Evolutionary conservation across 2,888 invertebrate genomes (phyloP), one percentile per base, ranked within the genome.

Genomic region (Eilema depressum): DNA sequence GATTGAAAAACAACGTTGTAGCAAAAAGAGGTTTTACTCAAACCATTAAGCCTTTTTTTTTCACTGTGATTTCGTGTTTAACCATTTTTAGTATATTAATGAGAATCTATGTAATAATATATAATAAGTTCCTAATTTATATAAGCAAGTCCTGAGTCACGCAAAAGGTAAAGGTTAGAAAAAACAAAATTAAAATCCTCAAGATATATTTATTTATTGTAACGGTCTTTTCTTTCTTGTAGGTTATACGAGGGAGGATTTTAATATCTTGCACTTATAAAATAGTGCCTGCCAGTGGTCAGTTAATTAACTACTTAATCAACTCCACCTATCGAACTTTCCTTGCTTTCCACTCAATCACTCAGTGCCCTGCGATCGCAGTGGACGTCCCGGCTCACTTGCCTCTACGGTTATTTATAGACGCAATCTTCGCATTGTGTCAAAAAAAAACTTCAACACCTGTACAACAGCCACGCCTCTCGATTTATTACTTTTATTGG

Each of bases 251-350:
- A 53, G 53, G 28, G 14, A 59, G 14, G 7, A 17, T 26, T 26
- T 59, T 59, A 26, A 14, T 59, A 53, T 20, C 47, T 20, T 1
- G n/a, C 2, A 53, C n/a, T 53, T 53, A 53, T 53, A 53, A 47
- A 53, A 53, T 53, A 53, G 53, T 53, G 53, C n/a, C 10, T 53
- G 53, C n/a, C 53, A 53, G n/a, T 53, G 53, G 73, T 73, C 75
- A 78, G 85, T 91, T 94, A 93, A 94, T 93, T 91, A 91, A 94
- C 91, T 88, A 86, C 86, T 91, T 90, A 93, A 94, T 94, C 88
- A 91, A 93, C 86, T 87, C 91, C 90, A 92, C 89, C 90, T 93
- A 91, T 92, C 85, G 89, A 87, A 86, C 85, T 89, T 85, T 86
- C 85, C 85, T 92, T 91, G 88, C 88, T 88, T 82, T 78, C 79